Percentiles rank a stretch among this genome's conserved stretches.
Evolutionary conservation across 2,797 vertebrate species (phyloP).

Genomic region (Sebastiscus albofasciatus): DNA sequence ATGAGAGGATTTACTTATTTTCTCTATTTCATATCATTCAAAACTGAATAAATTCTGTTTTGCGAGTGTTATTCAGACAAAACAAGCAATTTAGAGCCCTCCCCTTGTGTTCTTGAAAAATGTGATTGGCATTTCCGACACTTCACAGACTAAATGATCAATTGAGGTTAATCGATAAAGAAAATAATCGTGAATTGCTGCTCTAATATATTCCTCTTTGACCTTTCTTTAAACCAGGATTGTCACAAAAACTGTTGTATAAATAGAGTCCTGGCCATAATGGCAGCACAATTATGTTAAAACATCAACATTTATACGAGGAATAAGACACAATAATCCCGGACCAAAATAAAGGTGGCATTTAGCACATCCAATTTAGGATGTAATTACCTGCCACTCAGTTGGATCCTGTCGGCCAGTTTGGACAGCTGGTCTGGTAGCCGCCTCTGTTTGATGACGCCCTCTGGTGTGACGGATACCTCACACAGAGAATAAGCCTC

Average conservation of each 20-base stretch:
- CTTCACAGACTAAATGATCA: neutral
- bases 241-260: neutral
- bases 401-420: slow-evolving; percentile 97
- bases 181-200: neutral
- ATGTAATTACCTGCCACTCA: slow-evolving; percentile 92
- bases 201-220: neutral
- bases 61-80: neutral
- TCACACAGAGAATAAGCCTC: slow-evolving; percentile 96
- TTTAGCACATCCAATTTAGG: neutral
- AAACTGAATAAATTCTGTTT: accelerated
- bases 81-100: neutral
- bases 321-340: neutral
- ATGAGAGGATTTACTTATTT: neutral
- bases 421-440: slow-evolving; percentile 98
- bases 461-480: slow-evolving; percentile 97
- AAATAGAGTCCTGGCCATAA: neutral
- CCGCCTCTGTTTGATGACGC: slow-evolving; percentile 96
- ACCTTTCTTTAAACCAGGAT: neutral
- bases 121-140: accelerated
- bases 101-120: neutral
- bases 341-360: neutral
- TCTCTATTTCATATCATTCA: neutral
- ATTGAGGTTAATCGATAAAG: neutral
- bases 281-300: neutral
- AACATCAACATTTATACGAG: neutral